Conservation (phyloP, 1,140 invertebrate species). For the Cydia splendana region DNA sequence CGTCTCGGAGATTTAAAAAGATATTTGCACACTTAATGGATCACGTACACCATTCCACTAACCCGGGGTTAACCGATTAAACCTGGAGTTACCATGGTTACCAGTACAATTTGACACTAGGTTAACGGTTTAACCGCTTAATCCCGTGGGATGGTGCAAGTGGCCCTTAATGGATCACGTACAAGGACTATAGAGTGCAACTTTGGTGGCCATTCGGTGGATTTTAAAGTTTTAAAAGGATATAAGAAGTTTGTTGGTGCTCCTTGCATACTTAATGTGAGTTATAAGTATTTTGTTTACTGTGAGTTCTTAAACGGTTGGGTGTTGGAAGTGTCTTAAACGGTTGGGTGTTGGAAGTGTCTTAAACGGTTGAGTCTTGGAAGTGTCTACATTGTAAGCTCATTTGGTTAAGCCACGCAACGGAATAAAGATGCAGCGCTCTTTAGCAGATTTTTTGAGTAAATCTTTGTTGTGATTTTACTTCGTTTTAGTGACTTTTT, state of each 20-base stretch:
- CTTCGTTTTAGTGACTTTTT: too few relatives aligned
- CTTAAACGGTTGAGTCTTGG: too few relatives aligned
- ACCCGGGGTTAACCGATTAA: too few relatives aligned
- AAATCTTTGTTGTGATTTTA: too few relatives aligned
- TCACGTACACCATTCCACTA: too few relatives aligned
- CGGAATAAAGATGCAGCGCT: too few relatives aligned
- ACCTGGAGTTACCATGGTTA: too few relatives aligned
- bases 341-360: neutral
- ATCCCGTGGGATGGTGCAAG: too few relatives aligned
- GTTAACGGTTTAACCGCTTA: too few relatives aligned
- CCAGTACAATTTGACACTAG: too few relatives aligned
- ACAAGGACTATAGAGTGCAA: slow-evolving; percentile 13
- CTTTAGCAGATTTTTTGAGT: too few relatives aligned
- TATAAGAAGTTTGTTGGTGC: slow-evolving; percentile 12
- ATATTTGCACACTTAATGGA: slow-evolving; percentile 24
- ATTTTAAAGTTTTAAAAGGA: slow-evolving; percentile 28
- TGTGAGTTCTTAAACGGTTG: neutral
- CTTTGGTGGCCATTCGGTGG: slow-evolving; percentile 3
- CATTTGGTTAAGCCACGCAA: neutral
- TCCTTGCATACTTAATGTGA: slow-evolving; percentile 27
- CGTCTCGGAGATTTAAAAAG: slow-evolving; percentile 31
- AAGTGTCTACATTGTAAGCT: neutral
- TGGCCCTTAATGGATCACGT: slow-evolving; percentile 30
- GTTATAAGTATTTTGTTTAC: slow-evolving; percentile 25
- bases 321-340: neutral